phyloP scores from a whole-genome alignment of 2,113 vertebrate species.

The Pangasianodon gigas region DNA sequence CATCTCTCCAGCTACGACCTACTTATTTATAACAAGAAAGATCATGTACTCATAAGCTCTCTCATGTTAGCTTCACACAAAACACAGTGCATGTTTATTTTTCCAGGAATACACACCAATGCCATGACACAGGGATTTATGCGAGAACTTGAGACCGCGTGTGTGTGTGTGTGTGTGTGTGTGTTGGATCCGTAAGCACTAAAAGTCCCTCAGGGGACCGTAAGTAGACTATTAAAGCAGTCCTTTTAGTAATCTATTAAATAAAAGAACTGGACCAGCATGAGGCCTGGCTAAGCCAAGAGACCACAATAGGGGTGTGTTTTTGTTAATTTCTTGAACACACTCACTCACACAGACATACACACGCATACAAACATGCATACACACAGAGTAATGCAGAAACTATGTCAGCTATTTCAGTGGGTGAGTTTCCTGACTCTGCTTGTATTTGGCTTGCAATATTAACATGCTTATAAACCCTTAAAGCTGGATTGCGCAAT shows the following conservation, averaged over 20 bases:
- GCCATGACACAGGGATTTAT: conserved; percentile 2
- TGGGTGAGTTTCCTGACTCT: conserved; percentile 43
- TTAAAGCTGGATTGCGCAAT: neutral
- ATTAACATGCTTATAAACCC: conserved; percentile 34
- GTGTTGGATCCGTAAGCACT: neutral
- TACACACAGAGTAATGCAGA: conserved; percentile 39
- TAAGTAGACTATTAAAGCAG: conserved; percentile 23
- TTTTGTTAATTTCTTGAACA: conserved; percentile 21
- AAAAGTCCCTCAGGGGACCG: neutral
- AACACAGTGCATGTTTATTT: neutral
- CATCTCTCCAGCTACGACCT: neutral
- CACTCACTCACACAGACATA: neutral
- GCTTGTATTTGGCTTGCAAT: conserved; percentile 26
- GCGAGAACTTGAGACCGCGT: conserved; percentile 4
- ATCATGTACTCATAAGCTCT: neutral
- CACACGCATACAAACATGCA: conserved; percentile 36
- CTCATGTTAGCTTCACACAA: neutral
- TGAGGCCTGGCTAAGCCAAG: conserved; percentile 5
- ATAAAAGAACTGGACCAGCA: conserved; percentile 18
- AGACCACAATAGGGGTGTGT: neutral
- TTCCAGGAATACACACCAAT: neutral
- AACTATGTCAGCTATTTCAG: conserved; percentile 52
- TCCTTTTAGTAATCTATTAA: conserved; percentile 32
- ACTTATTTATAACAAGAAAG: neutral
- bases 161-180: conserved; percentile 3